Evolutionary conservation across 2,888 invertebrate species (phyloP), one percentile per base, ranked within the genome.

Genomic region (Lasioglossum pauxillum): DNA sequence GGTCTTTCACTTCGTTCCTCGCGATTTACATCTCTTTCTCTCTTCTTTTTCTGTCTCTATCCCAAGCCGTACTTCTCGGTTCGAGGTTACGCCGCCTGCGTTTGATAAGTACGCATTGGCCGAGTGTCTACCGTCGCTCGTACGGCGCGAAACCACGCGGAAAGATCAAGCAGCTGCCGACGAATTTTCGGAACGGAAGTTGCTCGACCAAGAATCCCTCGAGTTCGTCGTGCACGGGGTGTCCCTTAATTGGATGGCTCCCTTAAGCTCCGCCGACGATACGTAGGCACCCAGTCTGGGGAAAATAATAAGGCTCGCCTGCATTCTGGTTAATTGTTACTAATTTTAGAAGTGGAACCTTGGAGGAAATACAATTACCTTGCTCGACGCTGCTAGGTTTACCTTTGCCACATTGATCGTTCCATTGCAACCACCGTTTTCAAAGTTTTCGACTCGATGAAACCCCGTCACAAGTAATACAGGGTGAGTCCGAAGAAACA

Each of bases 121-220:
- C 88, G 89, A 89, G 89, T 88, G 86, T 88, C 86, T 90, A 83
- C 81, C 85, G 81, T 85, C 80, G 85, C 83, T 82, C 80, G 85
- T 80, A 75, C 83, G 83, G 83, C 76, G 84, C 85, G 85, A 90
- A 87, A 84, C 88, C 88, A 90, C 87, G 88, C 83, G 89, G 88
- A 91, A 89, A 92, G 91, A 92, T 91, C 88, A 92, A 91, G 90
- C 90, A 90, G 91, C 89, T 91, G 92, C 89, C 88, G 89, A 88
- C 90, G 87, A 90, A 91, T 89, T 89, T 92, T 88, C 10, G 69
- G 31, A 75, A 73, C 72, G 83, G 75, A 85, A 76, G 72, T 73
- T 38, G n/a, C 69, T 53, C 31, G 19, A 53, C 23, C 60, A 57
- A n/a, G 64, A 23, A 60, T 49, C 75, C 64, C 71, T 72, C 75